A percentile compares a stretch with the other conserved stretches of the same genome.
phyloP scores from a whole-genome alignment of 1,140 invertebrate genomes.

The Epicauta chinensis region DNA sequence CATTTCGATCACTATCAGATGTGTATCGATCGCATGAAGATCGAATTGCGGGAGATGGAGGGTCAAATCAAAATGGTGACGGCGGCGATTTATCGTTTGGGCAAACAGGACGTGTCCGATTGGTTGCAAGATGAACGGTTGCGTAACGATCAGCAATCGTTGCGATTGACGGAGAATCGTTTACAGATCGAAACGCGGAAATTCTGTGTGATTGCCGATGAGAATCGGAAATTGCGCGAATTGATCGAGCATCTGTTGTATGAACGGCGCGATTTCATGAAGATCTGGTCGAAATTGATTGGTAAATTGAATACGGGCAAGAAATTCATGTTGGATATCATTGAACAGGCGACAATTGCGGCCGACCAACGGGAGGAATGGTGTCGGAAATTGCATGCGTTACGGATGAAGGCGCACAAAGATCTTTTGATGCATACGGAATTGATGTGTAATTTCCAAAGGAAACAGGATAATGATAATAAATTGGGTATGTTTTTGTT shows the following conservation, averaged over 20 bases:
- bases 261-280: conserved; percentile 49
- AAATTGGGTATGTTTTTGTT: too few relatives aligned
- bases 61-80: conserved; percentile 36
- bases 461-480: too few relatives aligned
- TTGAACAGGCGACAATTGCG: conserved; percentile 73
- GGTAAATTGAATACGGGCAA: conserved; percentile 64
- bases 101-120: conserved; percentile 44
- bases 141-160: conserved; percentile 37
- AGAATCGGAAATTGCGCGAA: conserved; percentile 64
- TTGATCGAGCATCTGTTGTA: conserved; percentile 73
- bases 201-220: conserved; percentile 65
- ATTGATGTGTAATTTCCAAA: too few relatives aligned
- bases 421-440: conserved; percentile 23
- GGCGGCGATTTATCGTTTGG: conserved; percentile 39
- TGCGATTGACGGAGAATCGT: conserved; percentile 61
- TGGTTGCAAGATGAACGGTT: conserved; percentile 31
- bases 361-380: conserved; percentile 81
- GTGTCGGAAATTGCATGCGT: conserved; percentile 66
- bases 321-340: conserved; percentile 67
- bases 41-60: conserved; percentile 41
- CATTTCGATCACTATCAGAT: conserved; percentile 10
- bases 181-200: conserved; percentile 65
- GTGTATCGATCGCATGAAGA: conserved; percentile 29
- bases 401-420: conserved; percentile 59
- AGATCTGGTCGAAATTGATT: conserved; percentile 60